Percentiles rank a stretch among this genome's conserved stretches.
Evolutionary conservation across 2,113 vertebrate genomes (phyloP).

Genomic region (Gallinago jamesoni): DNA sequence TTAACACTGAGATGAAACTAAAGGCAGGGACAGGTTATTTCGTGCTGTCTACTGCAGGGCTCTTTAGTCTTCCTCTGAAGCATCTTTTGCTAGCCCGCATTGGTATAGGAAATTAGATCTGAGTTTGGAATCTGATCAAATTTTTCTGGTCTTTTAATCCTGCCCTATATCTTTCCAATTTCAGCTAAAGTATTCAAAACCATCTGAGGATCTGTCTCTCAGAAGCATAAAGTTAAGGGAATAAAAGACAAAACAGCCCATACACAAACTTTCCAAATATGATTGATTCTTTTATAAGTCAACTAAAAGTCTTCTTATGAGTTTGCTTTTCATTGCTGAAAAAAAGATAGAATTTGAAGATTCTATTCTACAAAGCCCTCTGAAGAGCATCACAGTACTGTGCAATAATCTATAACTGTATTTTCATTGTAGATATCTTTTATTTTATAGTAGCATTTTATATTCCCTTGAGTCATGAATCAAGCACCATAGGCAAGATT

Average conservation of each 20-base stretch:
- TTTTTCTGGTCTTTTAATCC: background rate
- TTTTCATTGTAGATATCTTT: slow-evolving; percentile 62
- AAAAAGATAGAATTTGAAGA: slow-evolving; percentile 45
- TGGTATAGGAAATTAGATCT: background rate
- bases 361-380: slow-evolving; percentile 56
- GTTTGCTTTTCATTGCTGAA: slow-evolving; percentile 49
- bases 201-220: background rate
- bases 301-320: slow-evolving; percentile 42
- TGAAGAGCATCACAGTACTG: slow-evolving; percentile 25
- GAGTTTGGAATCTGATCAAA: background rate
- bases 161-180: background rate
- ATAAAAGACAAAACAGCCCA: background rate
- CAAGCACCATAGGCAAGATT: slow-evolving; percentile 57
- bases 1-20: background rate
- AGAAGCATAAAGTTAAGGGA: slow-evolving; percentile 3
- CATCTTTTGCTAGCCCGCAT: background rate
- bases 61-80: background rate
- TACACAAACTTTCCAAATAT: slow-evolving; percentile 49
- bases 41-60: background rate
- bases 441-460: slow-evolving; percentile 62
- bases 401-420: slow-evolving; percentile 60
- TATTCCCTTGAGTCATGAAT: slow-evolving; percentile 57
- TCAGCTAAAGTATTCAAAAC: background rate
- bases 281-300: slow-evolving; percentile 51
- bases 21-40: background rate